phyloP scores from a whole-genome alignment of 1,140 invertebrate species.

The Leptinotarsa undecemlineata region DNA sequence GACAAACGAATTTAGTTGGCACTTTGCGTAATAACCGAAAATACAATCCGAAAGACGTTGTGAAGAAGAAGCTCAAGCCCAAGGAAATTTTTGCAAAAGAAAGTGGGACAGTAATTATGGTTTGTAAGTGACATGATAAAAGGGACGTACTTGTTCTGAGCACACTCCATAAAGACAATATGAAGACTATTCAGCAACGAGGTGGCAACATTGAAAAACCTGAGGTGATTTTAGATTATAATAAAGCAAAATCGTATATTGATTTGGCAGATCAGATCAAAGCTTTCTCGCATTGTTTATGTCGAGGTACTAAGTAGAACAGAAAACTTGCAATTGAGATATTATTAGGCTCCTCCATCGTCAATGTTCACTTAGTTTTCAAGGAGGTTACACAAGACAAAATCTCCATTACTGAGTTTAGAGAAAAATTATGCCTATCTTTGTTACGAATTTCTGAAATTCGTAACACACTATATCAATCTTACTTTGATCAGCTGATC shows the following conservation, averaged over 20 bases:
- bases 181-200: neutral
- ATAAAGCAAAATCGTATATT: neutral
- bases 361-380: neutral
- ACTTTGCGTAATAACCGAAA: slow-evolving; percentile 51
- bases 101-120: neutral
- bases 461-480: no score
- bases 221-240: neutral
- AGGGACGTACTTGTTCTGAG: no score
- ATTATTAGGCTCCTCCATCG: no score
- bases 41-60: slow-evolving; percentile 16
- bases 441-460: neutral
- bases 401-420: no score
- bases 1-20: slow-evolving; percentile 57
- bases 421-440: no score
- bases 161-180: neutral
- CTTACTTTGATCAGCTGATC: no score
- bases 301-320: neutral
- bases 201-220: neutral
- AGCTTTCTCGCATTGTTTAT: neutral
- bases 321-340: neutral
- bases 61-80: slow-evolving; percentile 4
- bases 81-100: neutral
- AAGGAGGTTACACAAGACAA: neutral
- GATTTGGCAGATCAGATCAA: neutral
- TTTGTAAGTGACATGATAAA: no score